Percentiles rank a stretch among this genome's conserved stretches.
Evolutionary conservation across 2,888 invertebrate genomes (phyloP).

Genomic region (Eurois occulta): DNA sequence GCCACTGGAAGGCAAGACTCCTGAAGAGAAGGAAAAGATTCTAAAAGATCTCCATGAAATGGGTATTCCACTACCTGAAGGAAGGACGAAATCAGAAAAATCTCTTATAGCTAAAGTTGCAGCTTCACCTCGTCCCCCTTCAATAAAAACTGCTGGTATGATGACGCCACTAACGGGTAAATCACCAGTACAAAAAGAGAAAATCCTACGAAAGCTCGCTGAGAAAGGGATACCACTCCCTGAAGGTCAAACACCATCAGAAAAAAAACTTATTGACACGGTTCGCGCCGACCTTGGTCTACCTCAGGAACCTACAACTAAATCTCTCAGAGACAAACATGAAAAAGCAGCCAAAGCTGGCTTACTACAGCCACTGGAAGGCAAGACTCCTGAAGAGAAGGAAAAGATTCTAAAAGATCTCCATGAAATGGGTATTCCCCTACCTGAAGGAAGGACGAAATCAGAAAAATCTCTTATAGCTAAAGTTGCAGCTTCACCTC

Average conservation of each 20-base stretch:
- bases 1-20: conserved; percentile 62
- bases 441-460: conserved; percentile 51
- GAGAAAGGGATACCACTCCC: conserved; percentile 46
- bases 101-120: conserved; percentile 45
- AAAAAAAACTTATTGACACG: conserved; percentile 58
- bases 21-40: conserved; percentile 63
- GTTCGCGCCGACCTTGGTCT: conserved; percentile 58
- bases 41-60: conserved; percentile 41
- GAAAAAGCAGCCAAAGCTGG: conserved; percentile 62
- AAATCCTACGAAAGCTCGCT: conserved; percentile 30
- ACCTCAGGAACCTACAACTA: conserved; percentile 57
- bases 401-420: conserved; percentile 57
- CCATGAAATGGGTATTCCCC: conserved; percentile 13
- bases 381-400: conserved; percentile 63
- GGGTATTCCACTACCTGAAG: conserved; percentile 23
- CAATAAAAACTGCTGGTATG: conserved; percentile 18
- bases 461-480: conserved; percentile 66
- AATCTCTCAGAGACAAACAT: conserved; percentile 41
- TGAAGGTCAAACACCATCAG: conserved; percentile 58
- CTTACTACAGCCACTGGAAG: conserved; percentile 59
- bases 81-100: conserved; percentile 68
- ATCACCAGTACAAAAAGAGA: too few relatives aligned
- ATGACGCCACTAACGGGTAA: conserved; percentile 64
- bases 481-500: conserved; percentile 17
- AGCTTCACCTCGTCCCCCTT: neutral